A percentile compares a stretch with the other conserved stretches of the same genome.
These are phyloP conservation scores for Herpailurus yagouaroundi DNA, from an alignment of 2,113 vertebrate genomes.

Conservation along the genomic window DNA sequence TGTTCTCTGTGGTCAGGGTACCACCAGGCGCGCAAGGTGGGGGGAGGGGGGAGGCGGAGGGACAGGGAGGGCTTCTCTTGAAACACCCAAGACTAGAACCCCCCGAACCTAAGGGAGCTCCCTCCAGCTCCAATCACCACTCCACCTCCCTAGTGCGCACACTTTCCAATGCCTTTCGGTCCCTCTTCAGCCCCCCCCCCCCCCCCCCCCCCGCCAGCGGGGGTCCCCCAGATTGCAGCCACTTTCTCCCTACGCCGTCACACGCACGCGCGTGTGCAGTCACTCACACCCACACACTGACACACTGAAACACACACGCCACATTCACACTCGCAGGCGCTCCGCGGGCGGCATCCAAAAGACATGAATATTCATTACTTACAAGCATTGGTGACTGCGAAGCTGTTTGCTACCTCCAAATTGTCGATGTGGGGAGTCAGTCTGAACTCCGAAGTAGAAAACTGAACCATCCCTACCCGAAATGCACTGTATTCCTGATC, in stretches of 20 bases:
- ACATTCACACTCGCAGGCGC: not conserved
- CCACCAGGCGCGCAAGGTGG: not conserved
- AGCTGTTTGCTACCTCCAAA: constrained; percentile 99
- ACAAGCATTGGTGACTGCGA: constrained; percentile 99
- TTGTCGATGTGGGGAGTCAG: constrained; percentile 98
- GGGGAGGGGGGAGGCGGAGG: no score
- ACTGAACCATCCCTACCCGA: constrained; percentile 98
- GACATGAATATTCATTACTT: constrained; percentile 85
- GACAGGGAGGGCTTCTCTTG: not conserved
- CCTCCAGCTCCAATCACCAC: not conserved
- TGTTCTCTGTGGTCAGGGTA: not conserved
- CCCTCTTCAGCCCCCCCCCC: not conserved
- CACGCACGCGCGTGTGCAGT: constrained; percentile 71
- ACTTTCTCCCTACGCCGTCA: constrained; percentile 38
- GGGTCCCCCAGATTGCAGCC: constrained; percentile 49
- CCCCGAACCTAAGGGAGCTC: not conserved
- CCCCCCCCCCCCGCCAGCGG: not conserved
- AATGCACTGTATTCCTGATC: constrained; percentile 99
- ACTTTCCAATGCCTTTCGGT: not conserved
- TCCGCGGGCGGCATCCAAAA: constrained; percentile 20
- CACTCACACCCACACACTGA: constrained; percentile 53
- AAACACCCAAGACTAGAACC: not conserved
- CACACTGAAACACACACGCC: constrained; percentile 30
- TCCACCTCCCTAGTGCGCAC: not conserved
- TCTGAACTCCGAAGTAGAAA: constrained; percentile 96